phyloP scores from a whole-genome alignment of 2,797 vertebrate genomes.

The Delichon dasypus region DNA sequence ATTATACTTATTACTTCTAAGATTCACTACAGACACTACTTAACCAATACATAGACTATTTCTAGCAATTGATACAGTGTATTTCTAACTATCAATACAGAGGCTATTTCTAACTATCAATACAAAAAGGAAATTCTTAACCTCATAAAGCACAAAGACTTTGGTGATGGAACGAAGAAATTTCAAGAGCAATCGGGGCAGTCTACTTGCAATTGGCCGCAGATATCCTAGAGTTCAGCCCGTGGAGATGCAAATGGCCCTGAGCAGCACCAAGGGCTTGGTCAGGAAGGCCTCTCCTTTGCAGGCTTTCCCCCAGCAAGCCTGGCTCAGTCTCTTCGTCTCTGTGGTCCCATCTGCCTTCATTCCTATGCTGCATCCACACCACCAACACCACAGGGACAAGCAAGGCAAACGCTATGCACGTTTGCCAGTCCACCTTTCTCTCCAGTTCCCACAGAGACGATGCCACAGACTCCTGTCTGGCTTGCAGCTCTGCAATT shows the following conservation, averaged over 20 bases:
- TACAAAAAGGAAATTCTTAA: neutral
- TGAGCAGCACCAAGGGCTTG: neutral
- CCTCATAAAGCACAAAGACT: too few relatives aligned
- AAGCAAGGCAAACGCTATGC: rapidly evolving
- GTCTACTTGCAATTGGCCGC: rapidly evolving
- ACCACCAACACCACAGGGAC: rapidly evolving
- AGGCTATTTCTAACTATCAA: neutral
- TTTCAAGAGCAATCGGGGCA: neutral
- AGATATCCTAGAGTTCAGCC: too few relatives aligned
- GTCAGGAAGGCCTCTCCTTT: neutral
- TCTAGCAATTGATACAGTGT: neutral
- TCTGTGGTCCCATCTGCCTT: too few relatives aligned
- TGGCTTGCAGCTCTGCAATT: neutral
- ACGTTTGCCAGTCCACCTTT: neutral
- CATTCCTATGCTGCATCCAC: neutral
- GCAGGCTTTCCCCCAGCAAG: too few relatives aligned
- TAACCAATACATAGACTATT: too few relatives aligned
- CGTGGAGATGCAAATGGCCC: neutral
- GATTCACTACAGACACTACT: neutral
- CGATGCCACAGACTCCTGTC: neutral
- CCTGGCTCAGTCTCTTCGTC: rapidly evolving
- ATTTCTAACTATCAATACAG: neutral
- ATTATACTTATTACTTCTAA: neutral
- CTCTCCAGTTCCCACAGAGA: neutral
- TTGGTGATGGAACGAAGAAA: rapidly evolving